Evolutionary conservation across 2,113 vertebrate genomes (phyloP), one percentile per base, ranked within the genome.

Genomic region (Corydoras maculifer): DNA sequence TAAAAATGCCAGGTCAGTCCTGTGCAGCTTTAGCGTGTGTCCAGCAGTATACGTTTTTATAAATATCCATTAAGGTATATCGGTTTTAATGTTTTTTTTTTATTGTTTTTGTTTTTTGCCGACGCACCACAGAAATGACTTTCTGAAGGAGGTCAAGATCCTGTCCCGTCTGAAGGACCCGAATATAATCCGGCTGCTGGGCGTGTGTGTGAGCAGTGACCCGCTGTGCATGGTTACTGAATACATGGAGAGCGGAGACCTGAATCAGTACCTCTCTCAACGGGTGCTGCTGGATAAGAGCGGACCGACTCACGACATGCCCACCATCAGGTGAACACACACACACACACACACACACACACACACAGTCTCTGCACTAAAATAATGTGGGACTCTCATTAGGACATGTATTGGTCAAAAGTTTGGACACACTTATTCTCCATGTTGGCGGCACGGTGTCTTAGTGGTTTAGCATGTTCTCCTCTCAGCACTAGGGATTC

Each of bases 191-290:
- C 87, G 91, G n/a, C 89, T 97, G 68, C 83, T 97, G 81, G 95
- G 95, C 0, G 94, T 95, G 77, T 97, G 94, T 51, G 91, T 92
- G 79, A 92, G 91, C 80, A 94, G 92, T 0, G 94, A 96, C 63
- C 94, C 95, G 0, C 89, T 94, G 29, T 96, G 93, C 72, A 96
- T 97, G 94, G 91, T 97, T 58, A 96, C 94, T 0, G 95, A 97
- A 75, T 97, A 95, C 87, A 97, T 97, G 95, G 93, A 94, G 84
- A 93, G 94, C 0, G 95, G 95, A 0, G 95, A 96, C 84, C 87
- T 97, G 49, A 95, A 97, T 84, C 93, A 95, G 83, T 96, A 95
- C 78, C 91, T 97, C 68, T 91, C 89, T 3, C 90, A 93, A 13
- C 84, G 92, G 32, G 90, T 89, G 74, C 86, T 94, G 67, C 89